A percentile compares a stretch with the other conserved stretches of the same genome.
Conservation (phyloP, 37 sponge, comb jelly and placozoan genomes). For the Cladorhizidae sp. region DNA sequence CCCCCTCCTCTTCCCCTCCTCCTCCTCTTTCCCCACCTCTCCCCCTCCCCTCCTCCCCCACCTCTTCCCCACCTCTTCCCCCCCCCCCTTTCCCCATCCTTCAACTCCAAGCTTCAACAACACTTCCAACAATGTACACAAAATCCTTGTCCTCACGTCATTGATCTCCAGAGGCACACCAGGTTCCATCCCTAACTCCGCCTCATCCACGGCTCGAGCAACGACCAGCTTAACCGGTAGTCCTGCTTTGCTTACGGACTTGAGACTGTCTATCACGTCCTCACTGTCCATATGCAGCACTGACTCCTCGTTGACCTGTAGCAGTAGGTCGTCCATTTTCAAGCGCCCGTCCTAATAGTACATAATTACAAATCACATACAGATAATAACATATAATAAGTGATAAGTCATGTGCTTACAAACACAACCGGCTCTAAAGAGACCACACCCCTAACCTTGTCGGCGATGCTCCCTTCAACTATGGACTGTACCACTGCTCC, state of each 20-base stretch:
- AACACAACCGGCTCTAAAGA: background rate
- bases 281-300: slow-evolving; percentile 45
- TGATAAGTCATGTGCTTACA: background rate
- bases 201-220: slow-evolving; percentile 15
- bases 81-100: too few species aligned
- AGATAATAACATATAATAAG: too few species aligned
- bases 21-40: background rate
- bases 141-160: slow-evolving; percentile 15
- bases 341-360: slow-evolving; percentile 67
- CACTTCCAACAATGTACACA: background rate
- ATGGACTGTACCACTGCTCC: slow-evolving; percentile 50
- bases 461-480: slow-evolving; percentile 48
- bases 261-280: slow-evolving; percentile 46
- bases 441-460: slow-evolving; percentile 22
- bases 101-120: background rate
- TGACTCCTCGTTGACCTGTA: slow-evolving; percentile 70
- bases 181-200: background rate
- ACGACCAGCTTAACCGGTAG: slow-evolving; percentile 57
- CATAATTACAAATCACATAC: background rate
- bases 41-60: background rate
- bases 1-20: background rate
- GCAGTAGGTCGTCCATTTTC: slow-evolving; percentile 54
- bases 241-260: slow-evolving; percentile 10
- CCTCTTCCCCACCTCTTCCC: too few species aligned
- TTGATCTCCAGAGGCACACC: slow-evolving; percentile 34